Evolutionary conservation across 2,113 vertebrate species (phyloP).

Genomic region (Buteo buteo): DNA sequence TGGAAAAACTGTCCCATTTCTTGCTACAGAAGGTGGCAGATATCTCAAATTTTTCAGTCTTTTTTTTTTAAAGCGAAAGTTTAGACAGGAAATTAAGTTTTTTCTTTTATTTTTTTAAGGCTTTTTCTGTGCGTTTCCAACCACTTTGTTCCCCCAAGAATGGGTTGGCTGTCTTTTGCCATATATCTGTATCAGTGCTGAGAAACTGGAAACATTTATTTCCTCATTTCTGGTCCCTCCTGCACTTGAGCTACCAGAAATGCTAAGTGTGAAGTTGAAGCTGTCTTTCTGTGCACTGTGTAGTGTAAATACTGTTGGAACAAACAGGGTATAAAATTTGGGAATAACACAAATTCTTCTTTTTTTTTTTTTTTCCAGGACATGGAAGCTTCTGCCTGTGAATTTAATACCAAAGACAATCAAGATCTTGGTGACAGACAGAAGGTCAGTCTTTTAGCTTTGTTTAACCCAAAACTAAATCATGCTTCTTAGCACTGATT

Average conservation of each 20-base stretch:
- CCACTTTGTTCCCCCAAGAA: neutral
- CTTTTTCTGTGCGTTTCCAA: neutral
- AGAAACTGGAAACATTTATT: neutral
- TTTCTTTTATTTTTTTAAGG: neutral
- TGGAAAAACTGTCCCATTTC: neutral
- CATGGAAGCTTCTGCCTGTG: conserved; percentile 4
- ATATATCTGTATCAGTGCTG: neutral
- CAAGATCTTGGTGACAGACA: neutral
- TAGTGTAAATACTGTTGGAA: neutral
- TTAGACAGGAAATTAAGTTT: neutral
- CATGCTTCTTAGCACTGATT: neutral
- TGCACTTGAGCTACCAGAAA: neutral
- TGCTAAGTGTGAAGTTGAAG: neutral
- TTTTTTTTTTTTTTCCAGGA: neutral
- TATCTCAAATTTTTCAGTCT: neutral
- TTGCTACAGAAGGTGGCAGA: neutral
- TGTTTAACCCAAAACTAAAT: neutral
- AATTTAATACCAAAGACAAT: conserved; percentile 33
- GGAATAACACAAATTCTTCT: neutral
- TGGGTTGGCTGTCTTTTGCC: neutral
- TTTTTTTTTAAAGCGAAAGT: neutral
- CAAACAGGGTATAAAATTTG: neutral
- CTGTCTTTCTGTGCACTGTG: neutral
- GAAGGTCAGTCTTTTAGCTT: neutral
- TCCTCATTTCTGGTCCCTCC: neutral